Percentiles rank a stretch among this genome's conserved stretches.
Evolutionary conservation across 2,888 invertebrate genomes (phyloP).

Genomic region (Chironomus riparius): DNA sequence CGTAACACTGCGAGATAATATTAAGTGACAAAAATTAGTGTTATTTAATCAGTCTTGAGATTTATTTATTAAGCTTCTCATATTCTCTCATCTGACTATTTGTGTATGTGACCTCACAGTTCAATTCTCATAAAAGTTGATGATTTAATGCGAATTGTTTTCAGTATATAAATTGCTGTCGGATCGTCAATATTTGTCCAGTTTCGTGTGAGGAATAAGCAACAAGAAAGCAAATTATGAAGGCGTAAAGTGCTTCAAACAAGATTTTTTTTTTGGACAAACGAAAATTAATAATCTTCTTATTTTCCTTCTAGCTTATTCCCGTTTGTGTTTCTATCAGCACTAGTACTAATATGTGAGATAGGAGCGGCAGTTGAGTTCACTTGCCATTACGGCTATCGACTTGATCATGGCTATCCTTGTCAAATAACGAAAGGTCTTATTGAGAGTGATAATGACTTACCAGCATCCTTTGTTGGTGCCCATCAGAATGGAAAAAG

Average conservation of each 20-base stretch:
- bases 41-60: too few relatives aligned
- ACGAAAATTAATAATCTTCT: not conserved
- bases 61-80: too few relatives aligned
- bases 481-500: conserved; percentile 8
- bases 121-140: not conserved
- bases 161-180: not conserved
- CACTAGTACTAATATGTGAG: not conserved
- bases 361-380: not conserved
- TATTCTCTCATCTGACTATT: not conserved
- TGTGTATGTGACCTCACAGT: not conserved
- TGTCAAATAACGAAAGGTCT: conserved; percentile 11
- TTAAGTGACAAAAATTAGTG: too few relatives aligned
- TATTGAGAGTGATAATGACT: not conserved
- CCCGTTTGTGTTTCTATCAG: not conserved
- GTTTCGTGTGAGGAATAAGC: not conserved
- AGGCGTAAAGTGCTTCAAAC: not conserved
- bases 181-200: not conserved
- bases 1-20: too few relatives aligned
- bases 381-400: not conserved
- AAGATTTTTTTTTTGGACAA: too few relatives aligned
- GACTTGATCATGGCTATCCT: conserved; percentile 20
- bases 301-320: not conserved
- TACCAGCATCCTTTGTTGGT: conserved; percentile 16
- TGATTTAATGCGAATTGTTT: not conserved
- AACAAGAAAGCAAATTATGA: not conserved